Conservation (phyloP, 92 coral and sea anemone genomes). For the Isaurus tuberculatus region DNA sequence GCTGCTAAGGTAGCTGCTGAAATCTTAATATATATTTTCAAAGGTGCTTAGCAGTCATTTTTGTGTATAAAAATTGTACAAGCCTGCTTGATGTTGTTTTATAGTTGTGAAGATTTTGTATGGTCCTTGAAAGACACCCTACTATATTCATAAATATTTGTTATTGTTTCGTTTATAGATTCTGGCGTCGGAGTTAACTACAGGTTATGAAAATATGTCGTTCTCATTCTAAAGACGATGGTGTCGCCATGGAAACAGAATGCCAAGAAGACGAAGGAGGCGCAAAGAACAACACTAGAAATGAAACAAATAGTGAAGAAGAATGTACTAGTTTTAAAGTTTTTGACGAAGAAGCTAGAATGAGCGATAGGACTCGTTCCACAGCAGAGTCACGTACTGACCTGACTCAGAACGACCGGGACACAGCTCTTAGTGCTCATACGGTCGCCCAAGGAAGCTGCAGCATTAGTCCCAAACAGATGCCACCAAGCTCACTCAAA, state of each 20-base stretch:
- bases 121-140: too few species aligned
- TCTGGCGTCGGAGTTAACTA: conserved; percentile 85
- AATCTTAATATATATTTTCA: too few species aligned
- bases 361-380: conserved; percentile 39
- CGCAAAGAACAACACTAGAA: not conserved
- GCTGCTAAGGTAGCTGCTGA: too few species aligned
- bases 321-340: conserved; percentile 49
- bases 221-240: conserved; percentile 28
- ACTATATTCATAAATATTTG: too few species aligned
- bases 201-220: conserved; percentile 86
- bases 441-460: conserved; percentile 40
- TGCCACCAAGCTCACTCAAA: conserved; percentile 36
- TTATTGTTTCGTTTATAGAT: conserved; percentile 58
- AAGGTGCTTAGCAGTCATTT: too few species aligned
- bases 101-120: too few species aligned
- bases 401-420: conserved; percentile 45
- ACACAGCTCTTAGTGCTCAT: conserved; percentile 9
- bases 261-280: conserved; percentile 42
- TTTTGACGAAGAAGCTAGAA: conserved; percentile 53
- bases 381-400: conserved; percentile 61
- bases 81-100: too few species aligned
- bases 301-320: conserved; percentile 41
- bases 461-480: conserved; percentile 12
- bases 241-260: conserved; percentile 40
- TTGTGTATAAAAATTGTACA: too few species aligned